Evolutionary conservation across 2,113 vertebrate genomes (phyloP), one percentile per base, ranked within the genome.

Genomic region (Phrynocephalus versicolor): DNA sequence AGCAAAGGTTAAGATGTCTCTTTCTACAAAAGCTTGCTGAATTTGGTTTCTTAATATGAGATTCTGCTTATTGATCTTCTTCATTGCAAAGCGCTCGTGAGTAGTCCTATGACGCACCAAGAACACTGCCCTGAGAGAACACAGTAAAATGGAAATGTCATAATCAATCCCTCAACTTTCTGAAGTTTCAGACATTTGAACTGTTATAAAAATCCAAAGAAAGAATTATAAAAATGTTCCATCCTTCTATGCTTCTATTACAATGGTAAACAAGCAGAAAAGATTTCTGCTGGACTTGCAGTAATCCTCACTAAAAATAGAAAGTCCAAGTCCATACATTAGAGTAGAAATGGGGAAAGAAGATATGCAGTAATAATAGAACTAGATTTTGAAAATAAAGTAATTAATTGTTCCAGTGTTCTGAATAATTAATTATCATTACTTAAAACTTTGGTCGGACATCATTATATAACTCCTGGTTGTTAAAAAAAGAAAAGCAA

Each of bases 31-130:
- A 81, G 98, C 98, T 95, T 99, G 98, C 88, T 99, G 98, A 95
- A 99, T 97, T 96, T 99, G 98, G 95, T 99, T 99, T 89, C 98
- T 96, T 81, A 99, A 96, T 92, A 99, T 98, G 78, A 99, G 95
- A 95, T 99, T 99, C 95, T 99, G 98, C 83, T 99, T 99, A 96
- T 99, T 99, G 95, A 99, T 99, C 96, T 99, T 99, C 96, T 99
- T 99, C 97, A 99, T 98, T 90, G 98, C 98, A 89, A 99, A 99
- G n/a, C 98, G 97, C 82, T 99, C 98, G 10, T 98, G 96, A 3
- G 98, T 98, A 82, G 97, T 97, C 83, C 96, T 98, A 95, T 99
- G 98, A 6, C 98, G 97, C 84, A 99, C 98, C 88, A 99, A 92
- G 84, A 98, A 99, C 72, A 99, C 98, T 0, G 98, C 98, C 1